phyloP scores from a whole-genome alignment of 64 coral and sea anemone genomes.

The Anthopleura sola region DNA sequence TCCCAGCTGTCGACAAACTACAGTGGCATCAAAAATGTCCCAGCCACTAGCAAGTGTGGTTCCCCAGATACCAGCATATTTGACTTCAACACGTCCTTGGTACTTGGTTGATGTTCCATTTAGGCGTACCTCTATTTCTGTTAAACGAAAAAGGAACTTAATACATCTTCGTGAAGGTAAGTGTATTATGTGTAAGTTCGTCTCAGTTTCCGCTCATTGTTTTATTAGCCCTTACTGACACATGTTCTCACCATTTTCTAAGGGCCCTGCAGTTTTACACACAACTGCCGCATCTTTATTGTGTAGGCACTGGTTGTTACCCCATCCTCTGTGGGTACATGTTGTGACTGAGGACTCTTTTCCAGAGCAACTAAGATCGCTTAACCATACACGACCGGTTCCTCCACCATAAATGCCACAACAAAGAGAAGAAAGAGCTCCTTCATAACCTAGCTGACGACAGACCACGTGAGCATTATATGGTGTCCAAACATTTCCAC shows the following conservation, averaged over 20 bases:
- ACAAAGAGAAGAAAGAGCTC: neutral
- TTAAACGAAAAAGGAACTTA: neutral
- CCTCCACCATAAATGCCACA: neutral
- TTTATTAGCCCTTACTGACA: no score
- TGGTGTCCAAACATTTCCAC: neutral
- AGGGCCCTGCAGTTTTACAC: neutral
- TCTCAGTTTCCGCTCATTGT: no score
- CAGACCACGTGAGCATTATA: constrained; percentile 26
- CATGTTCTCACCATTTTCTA: neutral
- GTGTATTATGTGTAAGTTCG: no score
- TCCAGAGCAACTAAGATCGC: constrained; percentile 18
- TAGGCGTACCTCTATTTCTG: constrained; percentile 8
- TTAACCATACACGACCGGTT: neutral
- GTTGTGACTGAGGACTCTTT: neutral
- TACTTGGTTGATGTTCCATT: neutral
- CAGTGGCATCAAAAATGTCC: constrained; percentile 31
- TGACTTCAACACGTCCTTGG: constrained; percentile 26
- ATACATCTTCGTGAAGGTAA: rapidly evolving
- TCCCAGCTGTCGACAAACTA: constrained; percentile 39
- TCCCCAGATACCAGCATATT: constrained; percentile 31
- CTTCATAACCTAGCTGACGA: constrained; percentile 21
- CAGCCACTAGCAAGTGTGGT: neutral
- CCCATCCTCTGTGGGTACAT: constrained; percentile 19
- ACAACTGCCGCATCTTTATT: constrained; percentile 6
- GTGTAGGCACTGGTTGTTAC: neutral